These are phyloP conservation scores for Drosophila emarginata DNA, from an alignment of 2,888 invertebrate species.

Conservation along the genomic window DNA sequence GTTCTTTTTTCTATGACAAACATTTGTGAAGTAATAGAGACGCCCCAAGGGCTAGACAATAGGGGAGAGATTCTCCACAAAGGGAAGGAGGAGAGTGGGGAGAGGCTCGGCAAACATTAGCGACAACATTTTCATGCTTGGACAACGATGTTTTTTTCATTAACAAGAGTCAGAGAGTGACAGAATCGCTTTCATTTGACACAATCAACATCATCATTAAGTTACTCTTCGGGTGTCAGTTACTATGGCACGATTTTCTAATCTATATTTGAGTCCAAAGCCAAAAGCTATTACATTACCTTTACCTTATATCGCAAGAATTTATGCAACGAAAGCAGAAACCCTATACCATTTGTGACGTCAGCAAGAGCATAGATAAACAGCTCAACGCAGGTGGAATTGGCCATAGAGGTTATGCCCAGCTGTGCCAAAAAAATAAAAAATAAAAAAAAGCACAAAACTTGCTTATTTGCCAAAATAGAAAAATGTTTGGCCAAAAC, in stretches of 20 bases:
- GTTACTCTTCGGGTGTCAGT: constrained; percentile 49
- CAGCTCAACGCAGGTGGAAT: background rate
- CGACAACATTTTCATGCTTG: constrained; percentile 31
- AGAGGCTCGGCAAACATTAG: constrained; percentile 29
- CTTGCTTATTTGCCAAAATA: constrained; percentile 31
- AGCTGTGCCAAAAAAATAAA: constrained; percentile 20
- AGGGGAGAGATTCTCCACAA: background rate
- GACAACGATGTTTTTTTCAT: constrained; percentile 32
- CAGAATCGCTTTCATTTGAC: constrained; percentile 24
- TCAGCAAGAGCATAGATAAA: constrained; percentile 19
- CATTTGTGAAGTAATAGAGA: constrained; percentile 38
- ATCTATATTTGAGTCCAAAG: constrained; percentile 35
- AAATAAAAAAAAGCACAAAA: background rate
- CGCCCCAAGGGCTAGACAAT: background rate
- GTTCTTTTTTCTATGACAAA: constrained; percentile 16
- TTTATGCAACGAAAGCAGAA: constrained; percentile 36
- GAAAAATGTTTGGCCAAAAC: constrained; percentile 21
- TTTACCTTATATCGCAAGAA: constrained; percentile 15
- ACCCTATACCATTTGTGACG: constrained; percentile 38
- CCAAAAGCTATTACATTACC: constrained; percentile 53
- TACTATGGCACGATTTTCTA: constrained; percentile 48
- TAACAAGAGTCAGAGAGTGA: constrained; percentile 10
- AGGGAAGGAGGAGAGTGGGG: background rate
- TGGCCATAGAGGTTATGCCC: constrained; percentile 21
- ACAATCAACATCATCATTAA: constrained; percentile 20